Base-by-base conservation (phyloP, 1,140 invertebrate genomes). In the Venturia canescens region DNA sequence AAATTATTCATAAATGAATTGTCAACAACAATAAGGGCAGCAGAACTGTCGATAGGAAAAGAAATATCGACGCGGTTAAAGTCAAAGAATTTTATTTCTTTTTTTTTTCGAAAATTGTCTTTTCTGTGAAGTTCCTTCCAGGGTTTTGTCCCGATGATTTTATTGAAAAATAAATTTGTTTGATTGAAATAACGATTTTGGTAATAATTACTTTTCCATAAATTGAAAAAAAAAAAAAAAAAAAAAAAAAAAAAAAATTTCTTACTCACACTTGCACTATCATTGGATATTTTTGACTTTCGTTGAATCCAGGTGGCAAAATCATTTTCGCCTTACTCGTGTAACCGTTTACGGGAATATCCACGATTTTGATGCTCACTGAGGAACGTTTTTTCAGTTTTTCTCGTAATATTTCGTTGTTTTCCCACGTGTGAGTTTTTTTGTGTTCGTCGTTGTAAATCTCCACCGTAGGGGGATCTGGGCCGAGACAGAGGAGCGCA, bases 401-500 rank as follows among this genome's bases (percentile, higher is more conserved):
- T 1, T 88, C 83, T 0, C 93, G 91, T 4, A 95, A 90, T 0
- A 86, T 84, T 0, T 86, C 70, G 86, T 96, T 96, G n/a, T 92
- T 85, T 83, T 95, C 93, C 95, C 96, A 96, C 0, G 86, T 85
- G 31, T 81, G 83, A 66, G 90, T 27, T 82, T 83, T 70, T 76
- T 84, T 80, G 57, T 89, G 84, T 18, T 83, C 53, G 0, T 67
- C 26, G 63, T 89, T 78, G 57, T 85, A 85, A 53, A 90, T 87
- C 18, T 29, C 79, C 5, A 88, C 83, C 7, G 78, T 77, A 0
- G 70, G 3, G 0, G 94, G 92, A 77, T 92, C 90, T 5, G 93
- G 90, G 16, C 96, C 96, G n/a, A 86, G 90, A 87, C 97, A 98
- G 23, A 92, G 93, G n/a, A 97, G 86, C 0, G 93, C 92, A 85